Evolutionary conservation across 1,140 invertebrate genomes (phyloP).

Genomic region (Solenopsis invicta): DNA sequence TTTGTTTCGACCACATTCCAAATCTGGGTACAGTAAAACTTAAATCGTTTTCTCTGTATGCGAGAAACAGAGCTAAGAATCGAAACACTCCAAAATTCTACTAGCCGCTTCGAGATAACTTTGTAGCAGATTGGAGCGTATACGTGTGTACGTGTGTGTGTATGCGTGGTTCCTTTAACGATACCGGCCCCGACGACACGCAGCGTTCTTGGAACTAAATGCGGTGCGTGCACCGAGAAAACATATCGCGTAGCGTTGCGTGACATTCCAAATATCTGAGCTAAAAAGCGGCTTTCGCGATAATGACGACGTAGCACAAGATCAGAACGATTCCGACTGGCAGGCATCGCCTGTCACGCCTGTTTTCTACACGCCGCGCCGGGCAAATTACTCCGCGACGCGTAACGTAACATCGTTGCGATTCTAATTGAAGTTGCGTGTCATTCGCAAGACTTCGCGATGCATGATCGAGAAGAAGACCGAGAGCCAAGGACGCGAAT

Average conservation of each 20-base stretch:
- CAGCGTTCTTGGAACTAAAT: slow-evolving; percentile 53
- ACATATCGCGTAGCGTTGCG: slow-evolving; percentile 47
- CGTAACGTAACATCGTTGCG: slow-evolving; percentile 52
- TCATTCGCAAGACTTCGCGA: slow-evolving; percentile 34
- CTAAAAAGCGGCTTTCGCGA: slow-evolving; percentile 54
- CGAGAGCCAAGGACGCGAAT: slow-evolving; percentile 36
- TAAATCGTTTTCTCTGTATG: no score
- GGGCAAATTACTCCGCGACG: slow-evolving; percentile 52
- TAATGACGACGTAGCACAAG: slow-evolving; percentile 48
- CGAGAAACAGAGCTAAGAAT: not conserved
- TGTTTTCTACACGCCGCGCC: slow-evolving; percentile 59
- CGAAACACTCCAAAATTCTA: not conserved
- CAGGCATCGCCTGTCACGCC: slow-evolving; percentile 48
- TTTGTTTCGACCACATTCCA: no score
- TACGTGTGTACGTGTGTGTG: not conserved
- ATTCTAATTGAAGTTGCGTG: slow-evolving; percentile 65
- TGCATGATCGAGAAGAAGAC: slow-evolving; percentile 28
- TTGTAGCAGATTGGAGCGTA: not conserved
- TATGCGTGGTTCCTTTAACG: slow-evolving; percentile 30
- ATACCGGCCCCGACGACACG: slow-evolving; percentile 44
- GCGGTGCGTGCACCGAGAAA: slow-evolving; percentile 59
- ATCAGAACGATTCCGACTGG: slow-evolving; percentile 52
- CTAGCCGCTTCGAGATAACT: slow-evolving; percentile 29
- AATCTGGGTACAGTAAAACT: no score
- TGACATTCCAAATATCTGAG: slow-evolving; percentile 61